phyloP scores from a whole-genome alignment of 2,888 invertebrate species.

The Cataglyphis livida region DNA sequence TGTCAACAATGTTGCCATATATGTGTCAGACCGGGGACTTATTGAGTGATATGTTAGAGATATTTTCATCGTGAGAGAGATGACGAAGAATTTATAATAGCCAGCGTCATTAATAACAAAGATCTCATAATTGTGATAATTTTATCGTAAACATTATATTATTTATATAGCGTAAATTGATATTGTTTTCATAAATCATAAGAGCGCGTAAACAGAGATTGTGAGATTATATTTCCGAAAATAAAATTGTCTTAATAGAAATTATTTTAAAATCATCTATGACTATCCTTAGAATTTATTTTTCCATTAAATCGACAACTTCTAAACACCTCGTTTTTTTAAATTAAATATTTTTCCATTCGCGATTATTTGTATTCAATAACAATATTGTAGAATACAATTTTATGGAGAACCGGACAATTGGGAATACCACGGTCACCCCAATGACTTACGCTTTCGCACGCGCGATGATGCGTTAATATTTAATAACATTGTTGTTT shows the following conservation, averaged over 20 bases:
- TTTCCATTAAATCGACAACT: neutral
- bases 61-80: neutral
- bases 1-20: too few species aligned
- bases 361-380: neutral
- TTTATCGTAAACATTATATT: neutral
- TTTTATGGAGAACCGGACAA: constrained; percentile 27
- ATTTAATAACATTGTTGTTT: constrained; percentile 38
- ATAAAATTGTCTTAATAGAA: neutral
- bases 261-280: neutral
- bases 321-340: neutral
- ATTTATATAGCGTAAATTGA: neutral
- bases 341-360: neutral
- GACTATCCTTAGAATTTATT: neutral
- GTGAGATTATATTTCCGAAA: neutral
- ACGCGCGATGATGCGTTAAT: constrained; percentile 29
- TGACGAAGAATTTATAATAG: neutral
- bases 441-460: constrained; percentile 33
- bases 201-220: neutral
- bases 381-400: constrained; percentile 1
- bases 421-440: constrained; percentile 26
- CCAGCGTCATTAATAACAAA: neutral
- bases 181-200: neutral
- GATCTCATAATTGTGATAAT: neutral
- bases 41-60: neutral
- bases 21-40: too few species aligned